Percentiles rank a stretch among this genome's conserved stretches.
These are phyloP conservation scores for Tetragonula carbonaria DNA, from an alignment of 2,888 invertebrate species.

Conservation along the genomic window DNA sequence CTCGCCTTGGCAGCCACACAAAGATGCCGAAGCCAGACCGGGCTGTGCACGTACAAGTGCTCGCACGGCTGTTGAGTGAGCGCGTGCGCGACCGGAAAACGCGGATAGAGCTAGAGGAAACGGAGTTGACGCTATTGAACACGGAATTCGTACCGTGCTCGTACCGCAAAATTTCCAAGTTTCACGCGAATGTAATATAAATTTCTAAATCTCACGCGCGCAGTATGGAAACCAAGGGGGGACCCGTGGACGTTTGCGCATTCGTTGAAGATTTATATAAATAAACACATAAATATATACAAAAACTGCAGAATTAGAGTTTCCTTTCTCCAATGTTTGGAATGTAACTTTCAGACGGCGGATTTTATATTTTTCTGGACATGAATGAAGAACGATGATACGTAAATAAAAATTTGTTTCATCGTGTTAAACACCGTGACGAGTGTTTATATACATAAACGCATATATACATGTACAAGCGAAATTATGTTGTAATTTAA, in stretches of 20 bases:
- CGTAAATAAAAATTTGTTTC: too few relatives aligned
- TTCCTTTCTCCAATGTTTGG: too few relatives aligned
- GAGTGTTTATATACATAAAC: too few relatives aligned
- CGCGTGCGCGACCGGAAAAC: conserved; percentile 45
- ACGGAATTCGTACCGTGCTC: not conserved
- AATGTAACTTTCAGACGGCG: too few relatives aligned
- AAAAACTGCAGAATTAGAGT: too few relatives aligned
- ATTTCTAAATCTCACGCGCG: too few relatives aligned
- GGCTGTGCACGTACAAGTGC: conserved; percentile 24
- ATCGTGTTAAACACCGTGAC: too few relatives aligned
- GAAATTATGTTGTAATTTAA: too few relatives aligned
- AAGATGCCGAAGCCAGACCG: conserved; percentile 52
- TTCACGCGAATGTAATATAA: not conserved
- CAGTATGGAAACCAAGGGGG: not conserved
- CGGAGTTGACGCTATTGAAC: conserved; percentile 13
- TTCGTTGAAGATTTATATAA: not conserved
- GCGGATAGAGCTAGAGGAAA: conserved; percentile 19
- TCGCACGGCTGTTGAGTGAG: conserved; percentile 3
- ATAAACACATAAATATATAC: not conserved
- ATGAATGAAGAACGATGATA: too few relatives aligned
- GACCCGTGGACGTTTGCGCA: not conserved
- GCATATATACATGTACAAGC: too few relatives aligned
- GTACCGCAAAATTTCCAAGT: not conserved
- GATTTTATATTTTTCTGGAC: too few relatives aligned
- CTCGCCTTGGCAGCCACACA: conserved; percentile 60